A percentile compares a stretch with the other conserved stretches of the same genome.
These are phyloP conservation scores for Bubo scandiacus DNA, from an alignment of 2,113 vertebrate species.

Conservation along the genomic window DNA sequence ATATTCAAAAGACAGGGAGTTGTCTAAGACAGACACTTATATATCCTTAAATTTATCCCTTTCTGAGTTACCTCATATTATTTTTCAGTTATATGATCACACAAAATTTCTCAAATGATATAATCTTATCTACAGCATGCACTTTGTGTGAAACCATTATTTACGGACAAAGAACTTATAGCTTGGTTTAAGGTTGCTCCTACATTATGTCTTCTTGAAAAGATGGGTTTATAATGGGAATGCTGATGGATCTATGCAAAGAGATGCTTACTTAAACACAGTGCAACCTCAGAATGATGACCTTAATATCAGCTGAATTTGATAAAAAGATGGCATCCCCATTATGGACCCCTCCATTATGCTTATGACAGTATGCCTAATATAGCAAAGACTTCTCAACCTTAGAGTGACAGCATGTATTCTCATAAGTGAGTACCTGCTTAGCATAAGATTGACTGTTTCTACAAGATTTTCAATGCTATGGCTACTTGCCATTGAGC, in stretches of 20 bases:
- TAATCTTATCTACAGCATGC: background rate
- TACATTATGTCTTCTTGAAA: background rate
- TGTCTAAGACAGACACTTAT: background rate
- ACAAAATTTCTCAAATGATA: background rate
- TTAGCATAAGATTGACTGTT: background rate
- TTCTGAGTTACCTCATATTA: background rate
- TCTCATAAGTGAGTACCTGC: background rate
- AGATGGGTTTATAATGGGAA: background rate
- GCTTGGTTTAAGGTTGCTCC: background rate
- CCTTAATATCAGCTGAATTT: background rate
- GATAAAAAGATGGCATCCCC: background rate
- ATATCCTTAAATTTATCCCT: background rate
- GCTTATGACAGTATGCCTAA: background rate
- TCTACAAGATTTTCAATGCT: background rate
- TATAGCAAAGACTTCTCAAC: background rate
- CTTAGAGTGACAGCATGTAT: background rate
- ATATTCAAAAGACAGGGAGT: background rate
- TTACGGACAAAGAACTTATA: background rate
- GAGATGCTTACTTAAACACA: background rate
- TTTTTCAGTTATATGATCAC: background rate
- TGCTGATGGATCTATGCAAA: background rate
- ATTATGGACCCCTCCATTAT: background rate
- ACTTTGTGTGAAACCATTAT: background rate
- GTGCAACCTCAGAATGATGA: background rate
- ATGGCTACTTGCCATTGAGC: background rate